phyloP scores from a whole-genome alignment of 2,113 vertebrate genomes.

The Eudyptes chrysolophus region DNA sequence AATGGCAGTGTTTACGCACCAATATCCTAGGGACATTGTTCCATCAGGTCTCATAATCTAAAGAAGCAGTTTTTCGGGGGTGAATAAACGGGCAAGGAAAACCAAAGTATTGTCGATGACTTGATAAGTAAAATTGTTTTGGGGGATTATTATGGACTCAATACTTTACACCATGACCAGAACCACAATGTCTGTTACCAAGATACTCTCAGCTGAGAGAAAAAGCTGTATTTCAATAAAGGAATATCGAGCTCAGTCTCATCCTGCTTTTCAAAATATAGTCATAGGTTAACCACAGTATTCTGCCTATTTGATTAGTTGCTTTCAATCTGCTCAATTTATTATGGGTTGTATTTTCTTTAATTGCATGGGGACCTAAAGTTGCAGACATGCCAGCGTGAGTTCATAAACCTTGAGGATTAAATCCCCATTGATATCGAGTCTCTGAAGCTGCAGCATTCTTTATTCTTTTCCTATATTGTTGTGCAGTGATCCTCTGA shows the following conservation, averaged over 20 bases:
- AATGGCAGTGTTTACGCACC: background rate
- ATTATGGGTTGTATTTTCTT: background rate
- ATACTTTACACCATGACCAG: background rate
- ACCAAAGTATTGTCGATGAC: background rate
- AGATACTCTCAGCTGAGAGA: background rate
- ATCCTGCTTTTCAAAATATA: background rate
- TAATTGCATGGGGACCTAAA: background rate
- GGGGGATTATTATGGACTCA: background rate
- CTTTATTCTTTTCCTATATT: background rate
- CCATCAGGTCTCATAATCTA: background rate
- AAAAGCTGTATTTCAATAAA: background rate
- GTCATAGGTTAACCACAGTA: background rate
- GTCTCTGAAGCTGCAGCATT: background rate
- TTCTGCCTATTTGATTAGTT: background rate
- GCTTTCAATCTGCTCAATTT: background rate
- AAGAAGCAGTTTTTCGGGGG: background rate
- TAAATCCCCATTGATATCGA: background rate
- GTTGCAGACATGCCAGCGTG: background rate
- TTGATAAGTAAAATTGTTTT: background rate
- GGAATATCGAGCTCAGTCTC: background rate
- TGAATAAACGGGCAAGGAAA: background rate
- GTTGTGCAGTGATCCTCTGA: background rate
- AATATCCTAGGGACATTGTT: background rate
- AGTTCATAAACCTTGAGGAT: slow-evolving; percentile 5
- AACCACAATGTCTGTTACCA: background rate